Percentiles rank a stretch among this genome's conserved stretches.
Evolutionary conservation across 2,113 vertebrate species (phyloP).

Genomic region (Nannobrachium achirus): DNA sequence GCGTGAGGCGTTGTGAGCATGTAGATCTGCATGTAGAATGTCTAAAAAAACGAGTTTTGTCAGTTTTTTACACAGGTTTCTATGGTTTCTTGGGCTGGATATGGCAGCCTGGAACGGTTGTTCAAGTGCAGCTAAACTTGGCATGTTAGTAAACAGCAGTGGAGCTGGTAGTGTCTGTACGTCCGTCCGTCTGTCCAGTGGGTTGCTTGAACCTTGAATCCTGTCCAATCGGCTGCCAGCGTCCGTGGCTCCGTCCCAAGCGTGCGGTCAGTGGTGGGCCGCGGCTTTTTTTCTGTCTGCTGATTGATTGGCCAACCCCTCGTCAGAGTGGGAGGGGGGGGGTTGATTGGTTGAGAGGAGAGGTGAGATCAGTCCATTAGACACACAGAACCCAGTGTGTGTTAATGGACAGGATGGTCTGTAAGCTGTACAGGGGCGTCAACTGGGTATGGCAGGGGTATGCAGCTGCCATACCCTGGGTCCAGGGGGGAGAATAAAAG

Average conservation of each 20-base stretch:
- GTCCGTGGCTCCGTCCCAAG: slow-evolving; percentile 20
- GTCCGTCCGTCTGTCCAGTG: slow-evolving; percentile 10
- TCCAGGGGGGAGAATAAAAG: too few relatives aligned
- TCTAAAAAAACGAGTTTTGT: too few relatives aligned
- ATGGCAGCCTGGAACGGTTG: too few relatives aligned
- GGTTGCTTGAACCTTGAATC: slow-evolving; percentile 11
- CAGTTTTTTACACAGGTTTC: too few relatives aligned
- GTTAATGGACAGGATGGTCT: too few relatives aligned
- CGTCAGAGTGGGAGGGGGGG: slow-evolving; percentile 67
- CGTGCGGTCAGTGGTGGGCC: slow-evolving; percentile 13
- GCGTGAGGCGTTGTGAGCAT: too few relatives aligned
- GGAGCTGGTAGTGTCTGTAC: slow-evolving; percentile 19
- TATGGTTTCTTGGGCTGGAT: too few relatives aligned
- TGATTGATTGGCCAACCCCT: slow-evolving; percentile 8
- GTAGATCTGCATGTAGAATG: too few relatives aligned
- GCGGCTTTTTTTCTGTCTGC: slow-evolving; percentile 15
- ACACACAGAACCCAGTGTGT: neutral
- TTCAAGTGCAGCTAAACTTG: too few relatives aligned
- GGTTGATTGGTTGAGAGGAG: slow-evolving; percentile 28
- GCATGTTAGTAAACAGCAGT: slow-evolving; percentile 63
- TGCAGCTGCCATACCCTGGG: slow-evolving; percentile 17
- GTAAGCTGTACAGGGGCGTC: too few relatives aligned
- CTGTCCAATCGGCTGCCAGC: slow-evolving; percentile 12
- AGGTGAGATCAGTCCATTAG: too few relatives aligned
- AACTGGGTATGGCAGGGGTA: slow-evolving; percentile 46